These are phyloP conservation scores for Myzus persicae DNA, from an alignment of 1,140 invertebrate species.

Conservation along the genomic window DNA sequence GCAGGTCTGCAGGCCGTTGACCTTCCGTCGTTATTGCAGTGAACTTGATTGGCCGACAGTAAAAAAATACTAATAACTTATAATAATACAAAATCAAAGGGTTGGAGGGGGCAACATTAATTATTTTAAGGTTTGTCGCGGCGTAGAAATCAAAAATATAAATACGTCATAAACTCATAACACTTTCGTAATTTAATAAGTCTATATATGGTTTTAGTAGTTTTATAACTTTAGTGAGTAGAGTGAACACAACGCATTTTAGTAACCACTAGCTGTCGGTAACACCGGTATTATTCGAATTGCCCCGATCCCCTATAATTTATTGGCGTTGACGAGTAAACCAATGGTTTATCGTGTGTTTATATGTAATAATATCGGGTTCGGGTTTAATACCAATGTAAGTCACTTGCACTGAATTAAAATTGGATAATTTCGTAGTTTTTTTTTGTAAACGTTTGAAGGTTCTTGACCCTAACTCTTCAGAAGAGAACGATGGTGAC, in stretches of 20 bases:
- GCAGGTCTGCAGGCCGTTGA: conserved; percentile 51
- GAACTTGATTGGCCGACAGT: conserved; percentile 51
- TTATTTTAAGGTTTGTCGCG: conserved; percentile 26
- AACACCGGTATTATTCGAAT: neutral
- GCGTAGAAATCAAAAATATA: neutral
- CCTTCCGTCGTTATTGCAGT: conserved; percentile 48
- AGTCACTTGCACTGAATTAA: conserved; percentile 1
- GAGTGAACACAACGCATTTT: neutral
- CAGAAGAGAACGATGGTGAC: neutral
- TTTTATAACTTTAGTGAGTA: neutral
- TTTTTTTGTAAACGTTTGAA: neutral
- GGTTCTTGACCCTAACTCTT: neutral
- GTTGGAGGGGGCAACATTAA: neutral
- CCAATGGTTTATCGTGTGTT: neutral
- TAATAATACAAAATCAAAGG: neutral
- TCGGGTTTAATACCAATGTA: neutral
- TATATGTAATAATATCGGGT: neutral
- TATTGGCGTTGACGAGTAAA: neutral
- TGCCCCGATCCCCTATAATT: neutral
- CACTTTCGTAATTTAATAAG: neutral
- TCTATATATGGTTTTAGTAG: neutral
- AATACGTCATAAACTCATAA: neutral
- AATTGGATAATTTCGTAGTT: neutral
- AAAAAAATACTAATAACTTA: neutral
- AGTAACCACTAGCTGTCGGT: neutral